phyloP scores from a whole-genome alignment of 2,888 invertebrate genomes.

The Cheilosia vulpina region DNA sequence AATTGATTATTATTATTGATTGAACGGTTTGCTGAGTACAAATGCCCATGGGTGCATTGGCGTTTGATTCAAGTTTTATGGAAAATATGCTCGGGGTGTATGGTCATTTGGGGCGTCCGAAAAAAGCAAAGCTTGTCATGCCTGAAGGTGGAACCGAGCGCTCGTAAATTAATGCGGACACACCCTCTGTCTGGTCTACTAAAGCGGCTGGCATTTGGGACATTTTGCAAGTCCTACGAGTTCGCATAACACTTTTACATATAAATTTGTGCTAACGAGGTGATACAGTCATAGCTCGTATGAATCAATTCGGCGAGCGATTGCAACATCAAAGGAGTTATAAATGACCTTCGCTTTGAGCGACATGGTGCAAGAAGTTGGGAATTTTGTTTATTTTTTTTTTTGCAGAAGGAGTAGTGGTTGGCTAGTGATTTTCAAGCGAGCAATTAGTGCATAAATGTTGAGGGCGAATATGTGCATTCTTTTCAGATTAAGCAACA shows the following conservation, averaged over 20 bases:
- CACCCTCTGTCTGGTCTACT: conserved; percentile 37
- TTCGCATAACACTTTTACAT: conserved; percentile 29
- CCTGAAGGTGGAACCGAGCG: conserved; percentile 25
- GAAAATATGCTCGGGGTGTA: neutral
- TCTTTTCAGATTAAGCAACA: too few species aligned
- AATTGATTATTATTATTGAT: conserved; percentile 71
- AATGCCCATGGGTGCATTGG: conserved; percentile 37
- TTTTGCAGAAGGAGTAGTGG: neutral
- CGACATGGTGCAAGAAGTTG: neutral
- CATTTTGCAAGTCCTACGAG: conserved; percentile 36
- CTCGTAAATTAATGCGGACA: conserved; percentile 57
- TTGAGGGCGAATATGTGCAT: too few species aligned
- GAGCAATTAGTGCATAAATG: conserved; percentile 22
- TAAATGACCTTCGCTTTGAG: conserved; percentile 51
- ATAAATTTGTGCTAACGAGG: conserved; percentile 49
- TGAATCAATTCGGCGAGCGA: conserved; percentile 47
- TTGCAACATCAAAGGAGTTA: conserved; percentile 68
- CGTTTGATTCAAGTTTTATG: conserved; percentile 49
- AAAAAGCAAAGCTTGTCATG: conserved; percentile 25
- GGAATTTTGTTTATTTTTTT: neutral
- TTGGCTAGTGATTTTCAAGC: neutral
- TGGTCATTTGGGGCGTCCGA: conserved; percentile 41
- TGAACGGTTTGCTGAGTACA: conserved; percentile 59
- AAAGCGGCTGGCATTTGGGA: conserved; percentile 1
- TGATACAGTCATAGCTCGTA: conserved; percentile 19